Evolutionary conservation across 2,888 invertebrate genomes (phyloP), one percentile per base, ranked within the genome.

Genomic region (Drosophila vallismaia): DNA sequence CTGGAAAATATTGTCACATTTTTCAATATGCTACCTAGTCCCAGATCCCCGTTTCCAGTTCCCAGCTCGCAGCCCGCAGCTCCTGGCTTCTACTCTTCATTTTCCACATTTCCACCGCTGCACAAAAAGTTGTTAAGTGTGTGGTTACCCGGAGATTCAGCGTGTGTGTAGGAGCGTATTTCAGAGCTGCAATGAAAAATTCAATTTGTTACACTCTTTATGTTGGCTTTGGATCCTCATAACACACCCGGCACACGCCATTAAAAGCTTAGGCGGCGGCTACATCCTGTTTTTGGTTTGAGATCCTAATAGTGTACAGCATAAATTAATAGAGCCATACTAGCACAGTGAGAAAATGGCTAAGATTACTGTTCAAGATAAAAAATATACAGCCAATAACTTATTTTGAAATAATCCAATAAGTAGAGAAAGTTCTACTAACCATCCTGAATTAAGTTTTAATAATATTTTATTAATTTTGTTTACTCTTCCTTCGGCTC

Each of bases 101-200:
- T 42, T 59, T 33, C 10, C 24, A 4, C 8, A 9, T 54, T 19
- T 12, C 12, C 48, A 31, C 54, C 60, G 67, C 57, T 58, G 71
- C 56, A 76, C 62, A 74, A 77, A 83, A 81, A 86, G 80, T 86
- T 86, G 84, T 76, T 86, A 84, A 86, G 82, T 86, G 86, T 81
- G 75, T 59, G 84, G 80, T 83, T 76, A 74, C 68, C 45, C 49
- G 38, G 57, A 29, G 42, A 28, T 33, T 36, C 56, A 52, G 46
- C 45, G 14, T 6, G 38, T 14, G 40, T 29, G 28, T 6, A 24
- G 5, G 31, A 36, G 44, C 31, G n/a, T 36, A 36, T 36, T 54
- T 59, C 45, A 48, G 24, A 49, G 70, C 50, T 48, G 70, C 28
- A 45, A 53, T 70, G 81, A 71, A 68, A 83, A 84, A 83, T 83